Percentiles rank a stretch among this genome's conserved stretches.
These are phyloP conservation scores for Euura saliciscinereae DNA, from an alignment of 1,140 invertebrate genomes.

Conservation along the genomic window DNA sequence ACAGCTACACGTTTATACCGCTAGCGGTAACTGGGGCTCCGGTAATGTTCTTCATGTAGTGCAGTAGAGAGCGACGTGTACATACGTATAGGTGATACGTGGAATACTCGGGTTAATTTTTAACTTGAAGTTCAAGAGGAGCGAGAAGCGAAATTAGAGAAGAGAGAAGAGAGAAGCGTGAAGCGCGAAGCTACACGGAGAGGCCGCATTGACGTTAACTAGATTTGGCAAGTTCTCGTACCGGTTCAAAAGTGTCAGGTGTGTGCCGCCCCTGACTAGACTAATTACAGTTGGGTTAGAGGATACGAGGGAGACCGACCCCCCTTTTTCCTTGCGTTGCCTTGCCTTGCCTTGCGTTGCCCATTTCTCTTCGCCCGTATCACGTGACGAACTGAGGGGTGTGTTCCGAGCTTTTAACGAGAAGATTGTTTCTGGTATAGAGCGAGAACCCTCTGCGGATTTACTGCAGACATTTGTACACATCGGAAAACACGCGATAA, in stretches of 20 bases:
- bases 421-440: neutral
- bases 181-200: neutral
- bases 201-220: neutral
- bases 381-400: neutral
- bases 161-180: neutral
- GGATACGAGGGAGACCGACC: neutral
- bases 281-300: neutral
- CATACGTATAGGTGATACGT: no score
- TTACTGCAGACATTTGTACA: neutral
- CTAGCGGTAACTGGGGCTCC: no score
- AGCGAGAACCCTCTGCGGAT: neutral
- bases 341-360: neutral
- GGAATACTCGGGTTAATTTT: no score
- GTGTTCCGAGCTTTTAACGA: no score
- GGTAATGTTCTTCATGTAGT: no score
- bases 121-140: no score
- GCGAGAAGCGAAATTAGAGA: no score
- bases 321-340: neutral
- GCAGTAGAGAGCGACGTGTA: no score
- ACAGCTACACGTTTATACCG: no score
- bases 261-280: neutral
- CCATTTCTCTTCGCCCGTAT: neutral
- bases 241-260: neutral
- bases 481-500: no score
- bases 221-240: neutral